Percentiles rank a stretch among this genome's conserved stretches.
phyloP scores from a whole-genome alignment of 2,888 invertebrate species.

The Tillus elongatus region DNA sequence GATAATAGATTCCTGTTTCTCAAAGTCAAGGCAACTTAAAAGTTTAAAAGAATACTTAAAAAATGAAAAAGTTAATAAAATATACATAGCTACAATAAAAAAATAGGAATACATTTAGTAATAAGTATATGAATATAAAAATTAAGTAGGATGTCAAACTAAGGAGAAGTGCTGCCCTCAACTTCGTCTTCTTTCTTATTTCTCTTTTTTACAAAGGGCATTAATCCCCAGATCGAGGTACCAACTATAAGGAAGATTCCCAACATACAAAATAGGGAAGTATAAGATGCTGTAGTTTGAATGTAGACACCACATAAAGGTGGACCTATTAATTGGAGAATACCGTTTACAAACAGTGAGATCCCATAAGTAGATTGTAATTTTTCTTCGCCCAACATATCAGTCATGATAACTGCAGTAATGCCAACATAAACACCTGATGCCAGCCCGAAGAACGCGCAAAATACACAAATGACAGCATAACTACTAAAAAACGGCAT shows the following conservation, averaged over 20 bases:
- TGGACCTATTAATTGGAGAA: conserved; percentile 72
- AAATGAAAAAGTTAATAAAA: no score
- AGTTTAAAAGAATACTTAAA: no score
- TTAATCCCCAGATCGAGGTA: conserved; percentile 63
- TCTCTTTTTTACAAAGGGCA: conserved; percentile 57
- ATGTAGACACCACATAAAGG: conserved; percentile 72
- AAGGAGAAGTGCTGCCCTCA: no score
- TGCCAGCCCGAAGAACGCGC: conserved; percentile 69
- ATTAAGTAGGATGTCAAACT: no score
- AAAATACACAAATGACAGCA: conserved; percentile 55
- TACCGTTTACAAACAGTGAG: conserved; percentile 74
- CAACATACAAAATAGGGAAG: conserved; percentile 62
- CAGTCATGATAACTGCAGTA: conserved; percentile 80
- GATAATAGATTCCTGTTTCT: no score
- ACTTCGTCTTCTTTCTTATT: conserved; percentile 20
- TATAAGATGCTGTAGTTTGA: conserved; percentile 54
- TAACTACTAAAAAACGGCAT: conserved; percentile 63
- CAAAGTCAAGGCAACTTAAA: no score
- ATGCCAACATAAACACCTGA: conserved; percentile 81
- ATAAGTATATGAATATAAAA: no score
- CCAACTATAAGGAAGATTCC: conserved; percentile 66
- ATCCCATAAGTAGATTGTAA: conserved; percentile 80
- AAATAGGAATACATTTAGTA: no score
- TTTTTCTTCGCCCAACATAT: conserved; percentile 76
- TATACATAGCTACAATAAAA: no score